phyloP scores from a whole-genome alignment of 2,113 vertebrate genomes.

The Corydoras maculifer region DNA sequence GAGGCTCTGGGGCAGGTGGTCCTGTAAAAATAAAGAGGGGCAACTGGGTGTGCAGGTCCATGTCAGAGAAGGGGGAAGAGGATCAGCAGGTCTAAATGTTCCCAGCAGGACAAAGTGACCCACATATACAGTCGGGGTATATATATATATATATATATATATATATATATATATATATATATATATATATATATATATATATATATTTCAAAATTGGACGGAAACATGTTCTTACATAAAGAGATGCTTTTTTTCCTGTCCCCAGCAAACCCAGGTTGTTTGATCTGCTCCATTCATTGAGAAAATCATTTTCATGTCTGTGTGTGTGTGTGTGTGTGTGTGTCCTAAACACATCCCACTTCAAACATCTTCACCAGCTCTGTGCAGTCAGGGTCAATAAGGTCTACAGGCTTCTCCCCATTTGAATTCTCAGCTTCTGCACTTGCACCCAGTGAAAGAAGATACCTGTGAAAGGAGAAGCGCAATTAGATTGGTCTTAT shows the following conservation, averaged over 20 bases:
- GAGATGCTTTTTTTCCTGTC: slow-evolving; percentile 1
- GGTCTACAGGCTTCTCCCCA: slow-evolving; percentile 81
- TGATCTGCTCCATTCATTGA: neutral
- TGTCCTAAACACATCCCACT: slow-evolving; percentile 56
- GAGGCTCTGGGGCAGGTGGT: neutral
- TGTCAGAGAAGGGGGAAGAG: neutral
- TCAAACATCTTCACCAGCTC: slow-evolving; percentile 77
- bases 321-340: no score
- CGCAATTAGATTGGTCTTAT: no score
- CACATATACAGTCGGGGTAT: neutral
- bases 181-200: neutral
- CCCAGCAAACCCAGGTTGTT: neutral
- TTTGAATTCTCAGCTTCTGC: slow-evolving; percentile 72
- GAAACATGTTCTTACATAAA: slow-evolving; percentile 12
- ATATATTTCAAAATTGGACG: neutral
- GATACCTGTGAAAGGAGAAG: slow-evolving; percentile 65
- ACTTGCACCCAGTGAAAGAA: slow-evolving; percentile 80
- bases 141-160: neutral
- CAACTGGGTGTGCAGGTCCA: slow-evolving; percentile 10
- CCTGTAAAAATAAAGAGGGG: slow-evolving; percentile 14
- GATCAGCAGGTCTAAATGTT: slow-evolving; percentile 6
- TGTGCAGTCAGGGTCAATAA: slow-evolving; percentile 81
- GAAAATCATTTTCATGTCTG: neutral
- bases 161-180: neutral
- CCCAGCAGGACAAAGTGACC: neutral